Evolutionary conservation across 2,797 vertebrate species (phyloP).

Genomic region (Brachymystax lenok): DNA sequence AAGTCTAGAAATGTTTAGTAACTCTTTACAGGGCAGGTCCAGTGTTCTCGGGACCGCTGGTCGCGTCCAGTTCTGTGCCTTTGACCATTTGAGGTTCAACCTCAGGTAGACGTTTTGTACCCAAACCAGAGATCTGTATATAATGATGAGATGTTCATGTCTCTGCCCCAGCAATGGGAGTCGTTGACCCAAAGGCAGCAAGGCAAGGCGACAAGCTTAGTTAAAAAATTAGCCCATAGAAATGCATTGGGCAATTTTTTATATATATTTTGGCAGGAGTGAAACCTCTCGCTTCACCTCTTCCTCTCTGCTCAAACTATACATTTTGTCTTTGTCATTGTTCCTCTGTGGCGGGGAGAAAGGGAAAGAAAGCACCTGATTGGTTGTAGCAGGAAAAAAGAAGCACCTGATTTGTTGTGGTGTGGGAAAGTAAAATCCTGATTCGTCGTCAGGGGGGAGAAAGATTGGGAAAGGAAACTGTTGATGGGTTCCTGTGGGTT

Average conservation of each 20-base stretch:
- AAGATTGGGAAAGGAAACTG: neutral
- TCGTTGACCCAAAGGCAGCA: too few species aligned
- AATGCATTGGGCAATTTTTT: too few species aligned
- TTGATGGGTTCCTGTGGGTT: neutral
- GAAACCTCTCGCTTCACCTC: too few species aligned
- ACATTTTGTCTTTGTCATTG: conserved; percentile 19
- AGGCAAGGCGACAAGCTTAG: too few species aligned
- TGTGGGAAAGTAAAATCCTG: neutral
- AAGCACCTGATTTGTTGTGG: neutral
- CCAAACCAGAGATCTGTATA: conserved; percentile 5
- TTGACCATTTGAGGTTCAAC: conserved; percentile 43
- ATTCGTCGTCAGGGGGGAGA: neutral
- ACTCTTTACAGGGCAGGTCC: conserved; percentile 41
- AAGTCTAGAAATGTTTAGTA: conserved; percentile 26
- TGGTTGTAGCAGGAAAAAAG: neutral
- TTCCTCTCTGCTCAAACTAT: conserved; percentile 6
- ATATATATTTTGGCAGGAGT: too few species aligned
- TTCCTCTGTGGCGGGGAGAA: conserved; percentile 7
- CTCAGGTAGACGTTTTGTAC: conserved; percentile 49
- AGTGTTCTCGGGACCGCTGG: conserved; percentile 37
- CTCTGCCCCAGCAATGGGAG: too few species aligned
- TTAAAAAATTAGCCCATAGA: too few species aligned
- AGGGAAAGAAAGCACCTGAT: conserved; percentile 6
- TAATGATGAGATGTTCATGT: too few species aligned
- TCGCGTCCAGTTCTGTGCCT: conserved; percentile 52